Conservation (phyloP, 2,888 invertebrate genomes). For the Lomographa bimaculata region DNA sequence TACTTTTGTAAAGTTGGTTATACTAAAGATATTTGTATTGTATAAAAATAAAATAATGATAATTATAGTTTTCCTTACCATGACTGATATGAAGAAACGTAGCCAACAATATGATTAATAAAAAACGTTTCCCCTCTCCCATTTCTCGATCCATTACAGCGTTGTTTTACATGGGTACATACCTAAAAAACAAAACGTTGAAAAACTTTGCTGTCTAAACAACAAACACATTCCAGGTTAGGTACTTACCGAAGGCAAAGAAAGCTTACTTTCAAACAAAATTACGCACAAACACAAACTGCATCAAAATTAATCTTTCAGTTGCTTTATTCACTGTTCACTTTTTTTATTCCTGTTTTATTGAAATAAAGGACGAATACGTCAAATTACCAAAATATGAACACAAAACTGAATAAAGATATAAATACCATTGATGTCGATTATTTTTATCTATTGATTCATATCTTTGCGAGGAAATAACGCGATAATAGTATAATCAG, state of each 20-base stretch:
- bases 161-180: constrained; percentile 30
- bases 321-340: background rate
- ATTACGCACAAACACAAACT: too few relatives aligned
- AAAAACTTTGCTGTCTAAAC: too few relatives aligned
- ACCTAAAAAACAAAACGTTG: too few relatives aligned
- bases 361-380: constrained; percentile 23
- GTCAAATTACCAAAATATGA: constrained; percentile 44
- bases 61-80: too few relatives aligned
- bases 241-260: constrained; percentile 9
- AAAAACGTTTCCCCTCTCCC: constrained; percentile 28
- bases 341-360: background rate
- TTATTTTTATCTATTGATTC: constrained; percentile 59
- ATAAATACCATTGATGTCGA: constrained; percentile 45
- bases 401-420: constrained; percentile 50
- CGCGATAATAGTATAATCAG: constrained; percentile 25
- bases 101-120: constrained; percentile 32
- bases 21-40: too few relatives aligned
- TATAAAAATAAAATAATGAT: too few relatives aligned
- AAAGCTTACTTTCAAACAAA: too few relatives aligned
- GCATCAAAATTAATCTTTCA: too few relatives aligned
- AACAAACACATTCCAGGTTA: too few relatives aligned
- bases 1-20: too few relatives aligned
- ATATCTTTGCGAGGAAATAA: constrained; percentile 66
- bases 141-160: constrained; percentile 26
- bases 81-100: constrained; percentile 32